Evolutionary conservation across 1,140 invertebrate genomes (phyloP), one percentile per base, ranked within the genome.

Genomic region (Eriosoma lanigerum): DNA sequence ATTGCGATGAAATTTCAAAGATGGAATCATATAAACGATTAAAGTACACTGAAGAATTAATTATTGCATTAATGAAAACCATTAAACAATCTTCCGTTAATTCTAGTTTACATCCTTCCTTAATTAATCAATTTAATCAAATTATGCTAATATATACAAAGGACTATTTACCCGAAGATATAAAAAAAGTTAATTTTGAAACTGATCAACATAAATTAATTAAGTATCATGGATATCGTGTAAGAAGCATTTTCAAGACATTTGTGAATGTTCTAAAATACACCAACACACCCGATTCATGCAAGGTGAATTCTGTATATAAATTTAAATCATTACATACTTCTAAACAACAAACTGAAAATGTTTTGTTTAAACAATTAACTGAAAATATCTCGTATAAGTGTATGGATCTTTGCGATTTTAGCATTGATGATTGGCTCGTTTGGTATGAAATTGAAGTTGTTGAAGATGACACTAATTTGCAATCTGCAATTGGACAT

Each of bases 381-480:
- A 44, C 60, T 12, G 56, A 78, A 46, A 6, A 48, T 0, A 29
- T 78, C 6, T 62, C 48, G 21, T 26, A 60, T 3, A 78, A 62
- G 17, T 78, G 32, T n/a, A 62, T 62, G 56, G 12, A 78, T 48
- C 24, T 78, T 56, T 62, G 75, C 15, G 19, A 78, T 62, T 78
- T 78, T 3, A 78, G 38, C 17, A 60, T 78, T 60, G 56, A 44
- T 29, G 46, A 56, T 44, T 78, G 75, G 75, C 38, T 78, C 17
- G 1, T 21, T n/a, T 78, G 75, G 75, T 78, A 48, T 60, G 75
- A 78, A 62, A 26, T 78, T 1, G 56, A 60, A 62, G 44, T 78
- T 29, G 0, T 24, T 44, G 75, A 62, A 62, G 56, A 78, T 8
- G 54, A 78, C 24, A 46, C 75, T 3, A 78, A 60, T 26, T 32